Conservation (phyloP, 1,140 invertebrate species). For the Scylla paramamosain region DNA sequence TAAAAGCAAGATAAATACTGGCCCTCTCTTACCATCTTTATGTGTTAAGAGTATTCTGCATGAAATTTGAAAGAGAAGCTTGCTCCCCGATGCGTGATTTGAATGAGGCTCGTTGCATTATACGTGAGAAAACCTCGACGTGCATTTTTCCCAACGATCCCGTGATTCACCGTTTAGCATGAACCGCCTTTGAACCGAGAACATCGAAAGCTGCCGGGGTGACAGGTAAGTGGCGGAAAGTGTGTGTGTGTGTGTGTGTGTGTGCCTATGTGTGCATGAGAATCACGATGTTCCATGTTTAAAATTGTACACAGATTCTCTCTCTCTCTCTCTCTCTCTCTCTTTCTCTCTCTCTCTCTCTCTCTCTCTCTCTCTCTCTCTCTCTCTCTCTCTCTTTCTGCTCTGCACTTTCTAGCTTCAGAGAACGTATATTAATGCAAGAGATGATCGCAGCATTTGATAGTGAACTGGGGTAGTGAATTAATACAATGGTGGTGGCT, state of each 20-base stretch:
- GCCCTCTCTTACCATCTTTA: too few relatives aligned
- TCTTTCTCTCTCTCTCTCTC: background rate
- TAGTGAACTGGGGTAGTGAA: background rate
- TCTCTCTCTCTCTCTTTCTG: too few relatives aligned
- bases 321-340: slow-evolving; percentile 33
- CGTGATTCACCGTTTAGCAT: background rate
- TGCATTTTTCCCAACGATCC: background rate
- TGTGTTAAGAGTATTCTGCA: too few relatives aligned
- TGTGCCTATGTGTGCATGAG: background rate
- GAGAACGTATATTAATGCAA: background rate
- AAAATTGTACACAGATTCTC: background rate
- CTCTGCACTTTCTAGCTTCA: background rate
- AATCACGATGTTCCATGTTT: background rate
- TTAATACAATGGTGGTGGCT: too few relatives aligned
- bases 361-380: background rate
- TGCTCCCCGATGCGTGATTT: background rate
- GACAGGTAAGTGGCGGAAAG: background rate
- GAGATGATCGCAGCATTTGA: background rate
- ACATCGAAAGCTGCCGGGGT: background rate
- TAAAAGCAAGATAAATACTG: too few relatives aligned
- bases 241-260: slow-evolving; percentile 36
- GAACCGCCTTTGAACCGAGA: background rate
- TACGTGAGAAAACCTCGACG: background rate
- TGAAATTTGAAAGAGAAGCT: background rate
- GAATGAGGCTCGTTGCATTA: background rate